phyloP scores from a whole-genome alignment of 2,113 vertebrate genomes.

The Eulemur rufifrons region DNA sequence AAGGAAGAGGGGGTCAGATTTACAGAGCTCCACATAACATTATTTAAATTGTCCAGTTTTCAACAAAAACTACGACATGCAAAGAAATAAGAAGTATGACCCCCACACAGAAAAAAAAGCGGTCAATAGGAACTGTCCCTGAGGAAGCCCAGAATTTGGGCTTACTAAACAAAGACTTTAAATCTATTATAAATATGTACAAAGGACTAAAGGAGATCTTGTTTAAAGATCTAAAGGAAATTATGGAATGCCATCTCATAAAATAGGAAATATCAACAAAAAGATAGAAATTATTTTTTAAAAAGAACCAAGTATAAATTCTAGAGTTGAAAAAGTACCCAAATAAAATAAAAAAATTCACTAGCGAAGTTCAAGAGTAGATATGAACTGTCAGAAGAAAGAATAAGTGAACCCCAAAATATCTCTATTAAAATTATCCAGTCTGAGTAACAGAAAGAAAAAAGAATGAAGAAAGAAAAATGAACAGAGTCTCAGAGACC shows the following conservation, averaged over 20 bases:
- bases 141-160: neutral
- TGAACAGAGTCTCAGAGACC: neutral
- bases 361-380: neutral
- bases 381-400: neutral
- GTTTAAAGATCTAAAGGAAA: neutral
- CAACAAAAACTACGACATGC: conserved; percentile 2
- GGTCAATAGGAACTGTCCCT: neutral
- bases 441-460: neutral
- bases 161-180: neutral
- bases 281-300: neutral
- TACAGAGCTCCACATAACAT: neutral
- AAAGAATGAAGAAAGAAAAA: neutral
- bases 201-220: neutral
- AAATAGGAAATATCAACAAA: neutral
- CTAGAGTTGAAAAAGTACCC: neutral
- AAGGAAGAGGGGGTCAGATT: neutral
- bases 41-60: neutral
- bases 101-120: neutral
- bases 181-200: neutral
- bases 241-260: neutral
- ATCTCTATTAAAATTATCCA: neutral
- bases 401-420: neutral
- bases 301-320: neutral
- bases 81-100: neutral
- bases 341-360: conserved; percentile 15